These are phyloP conservation scores for Semaprochilodus insignis DNA, from an alignment of 2,797 vertebrate genomes.

Conservation along the genomic window DNA sequence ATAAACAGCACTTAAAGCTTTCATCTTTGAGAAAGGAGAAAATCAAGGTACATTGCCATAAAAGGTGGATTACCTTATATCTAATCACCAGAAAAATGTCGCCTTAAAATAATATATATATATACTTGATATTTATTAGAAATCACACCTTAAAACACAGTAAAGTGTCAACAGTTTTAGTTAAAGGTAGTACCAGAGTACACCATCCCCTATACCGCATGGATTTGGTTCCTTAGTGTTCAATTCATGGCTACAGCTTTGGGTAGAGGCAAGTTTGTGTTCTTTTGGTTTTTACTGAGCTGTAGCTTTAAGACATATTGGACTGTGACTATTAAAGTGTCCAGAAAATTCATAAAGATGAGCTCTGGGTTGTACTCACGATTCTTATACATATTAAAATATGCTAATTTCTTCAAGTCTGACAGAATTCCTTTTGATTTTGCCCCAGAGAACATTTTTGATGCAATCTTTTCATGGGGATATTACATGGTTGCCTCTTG, in stretches of 20 bases:
- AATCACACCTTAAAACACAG: too few species aligned
- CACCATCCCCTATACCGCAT: too few species aligned
- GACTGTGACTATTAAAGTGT: not conserved
- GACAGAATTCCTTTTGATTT: not conserved
- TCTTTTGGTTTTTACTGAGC: not conserved
- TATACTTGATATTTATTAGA: too few species aligned
- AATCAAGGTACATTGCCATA: too few species aligned
- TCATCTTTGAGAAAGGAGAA: too few species aligned
- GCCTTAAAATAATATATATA: too few species aligned
- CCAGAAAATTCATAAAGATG: conserved; percentile 5
- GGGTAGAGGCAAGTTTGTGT: not conserved
- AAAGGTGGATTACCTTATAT: too few species aligned
- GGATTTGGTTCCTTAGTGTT: too few species aligned
- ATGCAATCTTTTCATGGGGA: not conserved
- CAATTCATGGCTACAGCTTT: not conserved
- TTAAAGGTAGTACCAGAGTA: too few species aligned
- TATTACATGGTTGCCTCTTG: not conserved
- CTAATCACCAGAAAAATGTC: too few species aligned
- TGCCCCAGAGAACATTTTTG: not conserved
- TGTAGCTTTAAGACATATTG: not conserved
- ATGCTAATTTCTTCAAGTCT: not conserved
- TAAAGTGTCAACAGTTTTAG: too few species aligned
- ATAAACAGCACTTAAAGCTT: too few species aligned
- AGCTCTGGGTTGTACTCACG: not conserved
- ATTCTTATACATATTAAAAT: conserved; percentile 16